phyloP scores from a whole-genome alignment of 2,888 invertebrate species.

The Drosophila infuscata region DNA sequence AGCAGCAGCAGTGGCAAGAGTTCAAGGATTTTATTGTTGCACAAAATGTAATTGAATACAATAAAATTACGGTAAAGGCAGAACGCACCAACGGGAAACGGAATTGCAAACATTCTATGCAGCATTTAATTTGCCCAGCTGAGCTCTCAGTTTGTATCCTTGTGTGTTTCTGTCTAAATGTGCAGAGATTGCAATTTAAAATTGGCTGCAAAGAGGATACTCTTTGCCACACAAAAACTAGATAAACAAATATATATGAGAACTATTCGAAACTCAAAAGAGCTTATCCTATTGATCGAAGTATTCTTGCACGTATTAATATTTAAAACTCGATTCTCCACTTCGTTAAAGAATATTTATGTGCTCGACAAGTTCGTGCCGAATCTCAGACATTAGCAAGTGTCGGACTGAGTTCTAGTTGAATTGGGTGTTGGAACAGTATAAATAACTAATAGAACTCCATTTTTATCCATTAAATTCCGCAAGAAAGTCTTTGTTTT shows the following conservation, averaged over 20 bases:
- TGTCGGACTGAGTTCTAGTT: not conserved
- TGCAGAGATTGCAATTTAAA: constrained; percentile 1
- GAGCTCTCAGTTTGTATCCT: constrained; percentile 1
- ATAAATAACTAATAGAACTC: not conserved
- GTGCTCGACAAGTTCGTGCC: not conserved
- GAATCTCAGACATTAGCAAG: not conserved
- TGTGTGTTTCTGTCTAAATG: not conserved
- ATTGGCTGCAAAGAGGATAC: constrained; percentile 1
- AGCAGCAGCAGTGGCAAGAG: constrained; percentile 41
- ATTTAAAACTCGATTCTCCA: not conserved
- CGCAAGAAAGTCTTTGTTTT: not conserved
- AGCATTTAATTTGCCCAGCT: constrained; percentile 56
- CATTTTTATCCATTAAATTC: not conserved
- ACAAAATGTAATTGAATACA: constrained; percentile 75
- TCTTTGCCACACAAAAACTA: not conserved
- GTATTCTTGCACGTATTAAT: not conserved
- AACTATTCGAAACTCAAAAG: not conserved
- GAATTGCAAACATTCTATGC: constrained; percentile 47
- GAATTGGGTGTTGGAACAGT: not conserved
- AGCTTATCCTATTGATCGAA: not conserved
- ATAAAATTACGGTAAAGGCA: constrained; percentile 54
- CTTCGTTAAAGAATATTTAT: not conserved
- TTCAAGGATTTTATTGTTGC: constrained; percentile 79
- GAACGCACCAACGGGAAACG: constrained; percentile 25
- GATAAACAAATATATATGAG: not conserved